A percentile compares a stretch with the other conserved stretches of the same genome.
phyloP scores from a whole-genome alignment of 2,888 invertebrate species.

The Arge pagana region DNA sequence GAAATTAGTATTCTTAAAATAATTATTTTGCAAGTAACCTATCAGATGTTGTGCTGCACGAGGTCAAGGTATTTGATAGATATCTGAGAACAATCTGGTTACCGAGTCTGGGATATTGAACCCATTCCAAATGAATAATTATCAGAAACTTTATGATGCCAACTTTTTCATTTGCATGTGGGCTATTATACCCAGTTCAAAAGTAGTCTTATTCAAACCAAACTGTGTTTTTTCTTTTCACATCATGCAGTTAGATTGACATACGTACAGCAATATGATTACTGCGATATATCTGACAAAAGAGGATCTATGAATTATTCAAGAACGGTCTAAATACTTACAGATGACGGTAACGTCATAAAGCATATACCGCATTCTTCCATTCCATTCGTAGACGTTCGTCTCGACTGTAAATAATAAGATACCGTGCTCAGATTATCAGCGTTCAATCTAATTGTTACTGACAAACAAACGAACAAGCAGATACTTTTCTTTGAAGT shows the following conservation, averaged over 20 bases:
- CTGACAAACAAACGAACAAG: too few species aligned
- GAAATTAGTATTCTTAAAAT: too few species aligned
- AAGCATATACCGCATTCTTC: slow-evolving; percentile 96
- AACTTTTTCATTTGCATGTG: neutral
- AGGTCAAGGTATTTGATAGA: slow-evolving; percentile 2
- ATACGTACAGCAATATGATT: neutral
- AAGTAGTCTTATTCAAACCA: too few species aligned
- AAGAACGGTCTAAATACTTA: slow-evolving; percentile 65
- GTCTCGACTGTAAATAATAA: slow-evolving; percentile 42
- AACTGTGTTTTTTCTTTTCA: neutral
- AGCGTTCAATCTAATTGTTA: neutral
- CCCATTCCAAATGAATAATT: neutral
- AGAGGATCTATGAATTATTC: neutral
- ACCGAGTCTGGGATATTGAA: neutral
- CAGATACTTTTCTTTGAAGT: neutral
- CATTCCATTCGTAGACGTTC: slow-evolving; percentile 73
- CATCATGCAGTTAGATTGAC: neutral
- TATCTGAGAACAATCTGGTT: neutral
- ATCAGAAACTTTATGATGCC: neutral
- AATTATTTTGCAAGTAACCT: too few species aligned
- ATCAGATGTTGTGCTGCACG: too few species aligned
- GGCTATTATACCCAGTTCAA: too few species aligned
- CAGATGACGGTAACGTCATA: slow-evolving; percentile 76
- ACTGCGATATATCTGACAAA: too few species aligned
- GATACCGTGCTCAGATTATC: slow-evolving; percentile 1